Conservation (phyloP, 2,113 vertebrate species). For the Fregetta grallaria region DNA sequence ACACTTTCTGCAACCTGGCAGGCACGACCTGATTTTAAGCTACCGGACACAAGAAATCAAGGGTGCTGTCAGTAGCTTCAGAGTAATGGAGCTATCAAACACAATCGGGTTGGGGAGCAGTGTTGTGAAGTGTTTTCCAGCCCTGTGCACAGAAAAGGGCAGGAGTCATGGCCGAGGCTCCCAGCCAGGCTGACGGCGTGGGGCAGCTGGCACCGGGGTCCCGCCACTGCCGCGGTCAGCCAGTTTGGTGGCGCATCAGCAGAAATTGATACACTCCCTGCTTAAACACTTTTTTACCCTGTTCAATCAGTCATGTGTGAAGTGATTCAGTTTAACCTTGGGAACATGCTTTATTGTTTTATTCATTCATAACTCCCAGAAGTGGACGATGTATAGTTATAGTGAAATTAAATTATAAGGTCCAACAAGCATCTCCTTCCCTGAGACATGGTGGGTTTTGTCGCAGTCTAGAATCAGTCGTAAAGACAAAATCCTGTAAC, state of each 20-base stretch:
- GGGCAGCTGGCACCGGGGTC: not conserved
- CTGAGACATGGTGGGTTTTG: not conserved
- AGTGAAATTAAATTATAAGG: not conserved
- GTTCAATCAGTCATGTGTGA: not conserved
- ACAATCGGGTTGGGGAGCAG: not conserved
- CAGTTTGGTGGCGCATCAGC: not conserved
- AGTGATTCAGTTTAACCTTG: not conserved
- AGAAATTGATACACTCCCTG: not conserved
- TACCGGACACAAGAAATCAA: not conserved
- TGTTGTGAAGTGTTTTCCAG: fast-evolving
- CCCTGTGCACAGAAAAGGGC: not conserved
- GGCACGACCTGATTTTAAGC: not conserved
- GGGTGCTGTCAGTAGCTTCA: not conserved
- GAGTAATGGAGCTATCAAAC: not conserved
- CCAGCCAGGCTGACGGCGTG: fast-evolving
- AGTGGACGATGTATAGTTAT: not conserved
- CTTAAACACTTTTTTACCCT: not conserved
- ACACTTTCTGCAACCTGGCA: not conserved
- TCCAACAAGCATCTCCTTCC: not conserved
- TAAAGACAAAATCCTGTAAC: not conserved
- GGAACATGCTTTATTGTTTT: not conserved
- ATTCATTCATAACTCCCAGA: not conserved
- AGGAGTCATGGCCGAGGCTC: not conserved
- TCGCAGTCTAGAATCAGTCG: not conserved
- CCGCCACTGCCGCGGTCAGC: fast-evolving